Evolutionary conservation across 2,113 vertebrate genomes (phyloP).

Genomic region (Platysteira castanea): DNA sequence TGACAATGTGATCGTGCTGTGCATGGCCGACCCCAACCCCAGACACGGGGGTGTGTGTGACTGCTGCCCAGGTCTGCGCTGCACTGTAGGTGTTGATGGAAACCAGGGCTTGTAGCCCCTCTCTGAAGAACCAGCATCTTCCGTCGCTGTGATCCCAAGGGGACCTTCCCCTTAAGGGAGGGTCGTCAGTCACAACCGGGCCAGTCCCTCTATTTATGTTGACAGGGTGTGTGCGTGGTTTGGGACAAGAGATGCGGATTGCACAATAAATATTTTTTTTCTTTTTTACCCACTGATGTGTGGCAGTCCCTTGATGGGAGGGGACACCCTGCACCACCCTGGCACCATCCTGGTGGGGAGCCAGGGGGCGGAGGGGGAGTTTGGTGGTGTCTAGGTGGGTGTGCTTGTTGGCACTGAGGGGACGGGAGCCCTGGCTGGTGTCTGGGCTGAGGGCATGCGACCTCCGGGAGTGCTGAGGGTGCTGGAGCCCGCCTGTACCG

Average conservation of each 20-base stretch:
- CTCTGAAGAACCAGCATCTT: neutral
- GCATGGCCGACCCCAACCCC: neutral
- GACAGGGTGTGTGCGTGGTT: neutral
- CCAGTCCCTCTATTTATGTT: neutral
- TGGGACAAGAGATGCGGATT: neutral
- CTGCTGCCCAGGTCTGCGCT: neutral
- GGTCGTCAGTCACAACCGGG: neutral
- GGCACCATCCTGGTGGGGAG: too few relatives aligned
- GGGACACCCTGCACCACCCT: neutral
- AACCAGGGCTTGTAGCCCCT: neutral
- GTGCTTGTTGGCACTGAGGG: neutral
- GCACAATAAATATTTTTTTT: constrained; percentile 28
- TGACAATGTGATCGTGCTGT: neutral
- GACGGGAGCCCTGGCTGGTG: accelerated
- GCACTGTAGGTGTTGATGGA: neutral
- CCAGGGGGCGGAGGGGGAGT: accelerated
- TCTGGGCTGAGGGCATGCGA: neutral
- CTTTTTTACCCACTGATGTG: neutral
- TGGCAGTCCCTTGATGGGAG: neutral
- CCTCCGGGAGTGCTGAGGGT: neutral
- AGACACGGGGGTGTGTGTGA: neutral
- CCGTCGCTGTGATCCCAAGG: neutral
- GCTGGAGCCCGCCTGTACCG: accelerated
- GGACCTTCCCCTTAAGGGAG: neutral
- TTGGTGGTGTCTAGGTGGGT: neutral